phyloP scores from a whole-genome alignment of 2,113 vertebrate genomes.

The rabbit (Oryctolagus cuniculus) region DNA sequence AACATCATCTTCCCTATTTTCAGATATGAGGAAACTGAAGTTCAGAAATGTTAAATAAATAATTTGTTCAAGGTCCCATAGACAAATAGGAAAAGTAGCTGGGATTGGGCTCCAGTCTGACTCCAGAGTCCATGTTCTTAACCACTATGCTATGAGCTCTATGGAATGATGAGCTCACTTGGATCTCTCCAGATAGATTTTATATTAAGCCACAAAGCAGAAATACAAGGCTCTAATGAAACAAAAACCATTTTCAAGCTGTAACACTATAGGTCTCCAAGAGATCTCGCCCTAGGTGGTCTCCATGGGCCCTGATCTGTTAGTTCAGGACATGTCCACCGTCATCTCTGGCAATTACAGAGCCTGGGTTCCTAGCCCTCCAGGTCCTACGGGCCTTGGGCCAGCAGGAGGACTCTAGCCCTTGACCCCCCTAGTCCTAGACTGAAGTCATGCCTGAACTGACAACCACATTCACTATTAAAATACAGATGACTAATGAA shows the following conservation, averaged over 20 bases:
- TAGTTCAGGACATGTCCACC: neutral
- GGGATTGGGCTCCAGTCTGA: neutral
- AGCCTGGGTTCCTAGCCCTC: neutral
- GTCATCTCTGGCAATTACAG: neutral
- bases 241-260: neutral
- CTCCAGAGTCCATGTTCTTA: neutral
- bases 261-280: neutral
- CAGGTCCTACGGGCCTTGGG: neutral
- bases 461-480: conserved; percentile 50
- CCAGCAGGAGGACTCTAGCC: neutral
- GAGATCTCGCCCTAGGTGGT: neutral
- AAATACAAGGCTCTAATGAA: neutral
- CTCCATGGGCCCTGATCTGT: neutral
- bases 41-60: conserved; percentile 57
- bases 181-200: neutral
- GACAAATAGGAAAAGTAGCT: neutral
- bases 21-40: conserved; percentile 10
- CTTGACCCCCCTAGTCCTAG: neutral
- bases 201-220: neutral
- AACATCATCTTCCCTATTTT: neutral
- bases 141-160: neutral
- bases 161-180: neutral
- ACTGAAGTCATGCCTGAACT: conserved; percentile 30
- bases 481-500: conserved; percentile 76
- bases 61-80: neutral